These are phyloP conservation scores for Plodia interpunctella DNA, from an alignment of 1,140 invertebrate genomes.

Conservation along the genomic window DNA sequence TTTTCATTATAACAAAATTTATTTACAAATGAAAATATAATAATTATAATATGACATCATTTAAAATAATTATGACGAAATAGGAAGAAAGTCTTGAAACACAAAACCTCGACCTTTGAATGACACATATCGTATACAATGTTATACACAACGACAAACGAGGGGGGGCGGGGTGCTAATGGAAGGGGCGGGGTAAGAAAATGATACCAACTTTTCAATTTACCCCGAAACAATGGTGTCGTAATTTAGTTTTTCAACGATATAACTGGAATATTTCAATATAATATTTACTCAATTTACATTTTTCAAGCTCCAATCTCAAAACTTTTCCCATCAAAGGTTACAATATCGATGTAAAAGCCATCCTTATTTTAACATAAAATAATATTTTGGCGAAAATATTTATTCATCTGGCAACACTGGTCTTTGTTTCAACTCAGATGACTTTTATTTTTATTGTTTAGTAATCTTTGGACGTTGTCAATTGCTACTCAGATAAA, in stretches of 20 bases:
- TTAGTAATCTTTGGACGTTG: constrained; percentile 32
- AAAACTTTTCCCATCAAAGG: no score
- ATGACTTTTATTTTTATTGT: constrained; percentile 34
- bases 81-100: constrained; percentile 52
- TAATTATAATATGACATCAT: no score
- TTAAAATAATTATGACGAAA: constrained; percentile 32
- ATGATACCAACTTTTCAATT: constrained; percentile 32
- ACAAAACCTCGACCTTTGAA: constrained; percentile 60
- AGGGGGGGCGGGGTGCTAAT: constrained; percentile 18
- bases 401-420: constrained; percentile 26
- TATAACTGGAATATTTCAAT: no score
- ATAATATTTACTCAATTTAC: no score
- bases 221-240: constrained; percentile 4
- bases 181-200: constrained; percentile 24
- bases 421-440: background rate
- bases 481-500: constrained; percentile 43
- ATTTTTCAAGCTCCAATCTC: no score
- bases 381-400: background rate
- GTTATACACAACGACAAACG: constrained; percentile 10
- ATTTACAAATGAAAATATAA: no score
- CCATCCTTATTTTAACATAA: constrained; percentile 16
- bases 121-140: constrained; percentile 18
- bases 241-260: background rate
- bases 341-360: no score
- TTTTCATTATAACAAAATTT: no score